Conservation (phyloP, 1,140 invertebrate genomes). For the Trachymyrmex septentrionalis region DNA sequence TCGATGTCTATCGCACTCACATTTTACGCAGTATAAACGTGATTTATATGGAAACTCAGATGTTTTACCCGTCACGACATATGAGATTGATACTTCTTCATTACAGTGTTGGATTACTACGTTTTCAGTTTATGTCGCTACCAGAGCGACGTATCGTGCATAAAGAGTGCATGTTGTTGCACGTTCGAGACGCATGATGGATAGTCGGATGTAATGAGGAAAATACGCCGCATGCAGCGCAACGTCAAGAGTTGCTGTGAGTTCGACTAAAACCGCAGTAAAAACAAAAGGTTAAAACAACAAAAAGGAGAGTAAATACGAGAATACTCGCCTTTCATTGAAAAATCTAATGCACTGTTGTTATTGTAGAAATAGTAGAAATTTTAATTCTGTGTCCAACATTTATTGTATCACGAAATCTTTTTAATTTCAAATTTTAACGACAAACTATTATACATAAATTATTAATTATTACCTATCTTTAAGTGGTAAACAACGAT, state of each 20-base stretch:
- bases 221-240: conserved; percentile 46
- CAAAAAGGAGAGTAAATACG: not conserved
- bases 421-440: not conserved
- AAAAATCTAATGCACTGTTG: not conserved
- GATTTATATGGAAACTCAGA: conserved; percentile 40
- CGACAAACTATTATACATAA: not conserved
- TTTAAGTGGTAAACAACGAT: not conserved
- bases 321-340: not conserved
- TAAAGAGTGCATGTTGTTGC: conserved; percentile 48
- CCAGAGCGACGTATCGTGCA: conserved; percentile 36
- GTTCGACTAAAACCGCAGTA: conserved; percentile 33
- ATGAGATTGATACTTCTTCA: conserved; percentile 57
- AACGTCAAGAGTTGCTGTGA: conserved; percentile 37
- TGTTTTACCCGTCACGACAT: conserved; percentile 35
- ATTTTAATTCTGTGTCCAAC: not conserved
- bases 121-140: conserved; percentile 52
- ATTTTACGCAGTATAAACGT: conserved; percentile 34
- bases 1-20: conserved; percentile 32
- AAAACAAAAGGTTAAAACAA: conserved; percentile 21
- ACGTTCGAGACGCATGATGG: conserved; percentile 52
- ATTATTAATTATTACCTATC: not conserved
- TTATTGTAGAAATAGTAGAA: not conserved
- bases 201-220: conserved; percentile 68
- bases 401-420: not conserved
- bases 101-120: conserved; percentile 46